A percentile compares a stretch with the other conserved stretches of the same genome.
Evolutionary conservation across 2,113 vertebrate genomes (phyloP).

Genomic region (Andinoacara biseriatus): DNA sequence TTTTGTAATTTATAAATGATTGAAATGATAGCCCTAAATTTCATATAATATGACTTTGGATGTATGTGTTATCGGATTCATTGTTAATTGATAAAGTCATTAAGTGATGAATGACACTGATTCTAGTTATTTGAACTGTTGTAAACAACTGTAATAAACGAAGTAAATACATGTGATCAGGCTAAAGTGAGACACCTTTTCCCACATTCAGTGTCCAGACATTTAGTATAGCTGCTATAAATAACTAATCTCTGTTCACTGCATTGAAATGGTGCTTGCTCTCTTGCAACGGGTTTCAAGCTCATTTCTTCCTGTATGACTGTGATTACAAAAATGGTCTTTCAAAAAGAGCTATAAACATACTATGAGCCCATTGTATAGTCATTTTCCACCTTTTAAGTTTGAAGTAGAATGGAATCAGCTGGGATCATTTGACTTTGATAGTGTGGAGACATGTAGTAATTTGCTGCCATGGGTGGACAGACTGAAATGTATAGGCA

Average conservation of each 20-base stretch:
- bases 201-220: not conserved
- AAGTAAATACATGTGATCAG: not conserved
- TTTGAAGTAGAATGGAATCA: slow-evolving; percentile 23
- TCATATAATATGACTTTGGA: not conserved
- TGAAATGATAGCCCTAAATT: slow-evolving; percentile 12
- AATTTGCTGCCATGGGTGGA: slow-evolving; percentile 57
- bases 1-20: not conserved
- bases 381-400: slow-evolving; percentile 35
- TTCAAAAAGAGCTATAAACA: slow-evolving; percentile 78
- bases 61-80: not conserved
- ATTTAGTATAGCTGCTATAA: too few relatives aligned
- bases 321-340: slow-evolving; percentile 79
- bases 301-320: not conserved
- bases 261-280: not conserved
- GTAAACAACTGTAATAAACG: not conserved
- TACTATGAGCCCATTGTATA: slow-evolving; percentile 44
- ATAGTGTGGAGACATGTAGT: slow-evolving; percentile 39
- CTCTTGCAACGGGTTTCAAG: slow-evolving; percentile 66
- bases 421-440: slow-evolving; percentile 29
- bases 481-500: slow-evolving; percentile 60
- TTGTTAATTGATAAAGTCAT: not conserved
- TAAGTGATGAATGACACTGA: not conserved
- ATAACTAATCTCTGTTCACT: not conserved
- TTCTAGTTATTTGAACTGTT: not conserved
- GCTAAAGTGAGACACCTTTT: not conserved